Evolutionary conservation across 2,888 invertebrate genomes (phyloP).

Genomic region (Philopedon plagiatum): DNA sequence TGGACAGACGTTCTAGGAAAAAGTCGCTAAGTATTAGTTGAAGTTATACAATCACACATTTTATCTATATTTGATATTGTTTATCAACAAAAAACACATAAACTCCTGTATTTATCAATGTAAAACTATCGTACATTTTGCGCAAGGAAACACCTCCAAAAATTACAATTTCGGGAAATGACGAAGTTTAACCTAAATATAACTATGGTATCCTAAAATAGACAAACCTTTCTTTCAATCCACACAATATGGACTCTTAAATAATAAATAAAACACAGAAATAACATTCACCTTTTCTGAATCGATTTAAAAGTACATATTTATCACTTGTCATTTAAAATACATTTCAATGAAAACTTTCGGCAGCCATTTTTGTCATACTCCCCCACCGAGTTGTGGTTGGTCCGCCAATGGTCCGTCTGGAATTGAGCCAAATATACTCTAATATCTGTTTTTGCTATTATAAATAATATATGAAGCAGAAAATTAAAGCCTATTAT

Average conservation of each 20-base stretch:
- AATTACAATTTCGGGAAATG: slow-evolving; percentile 52
- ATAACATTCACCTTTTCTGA: slow-evolving; percentile 59
- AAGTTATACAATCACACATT: slow-evolving; percentile 13
- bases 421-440: slow-evolving; percentile 37
- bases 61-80: slow-evolving; percentile 22
- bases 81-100: slow-evolving; percentile 23
- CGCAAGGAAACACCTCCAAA: slow-evolving; percentile 31
- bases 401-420: slow-evolving; percentile 18
- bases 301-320: slow-evolving; percentile 61
- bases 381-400: slow-evolving; percentile 64
- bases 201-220: slow-evolving; percentile 56
- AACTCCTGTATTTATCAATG: slow-evolving; percentile 17
- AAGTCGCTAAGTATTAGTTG: slow-evolving; percentile 18
- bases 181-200: slow-evolving; percentile 66
- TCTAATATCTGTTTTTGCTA: too few relatives aligned
- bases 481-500: background rate
- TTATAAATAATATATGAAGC: background rate
- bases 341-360: slow-evolving; percentile 64
- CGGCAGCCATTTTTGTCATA: slow-evolving; percentile 67
- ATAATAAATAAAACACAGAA: slow-evolving; percentile 32
- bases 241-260: slow-evolving; percentile 20
- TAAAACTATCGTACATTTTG: slow-evolving; percentile 47
- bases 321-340: slow-evolving; percentile 63
- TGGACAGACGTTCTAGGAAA: slow-evolving; percentile 33
- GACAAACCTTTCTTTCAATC: slow-evolving; percentile 35